phyloP scores from a whole-genome alignment of 2,888 invertebrate species.

The Blastobasis adustella region DNA sequence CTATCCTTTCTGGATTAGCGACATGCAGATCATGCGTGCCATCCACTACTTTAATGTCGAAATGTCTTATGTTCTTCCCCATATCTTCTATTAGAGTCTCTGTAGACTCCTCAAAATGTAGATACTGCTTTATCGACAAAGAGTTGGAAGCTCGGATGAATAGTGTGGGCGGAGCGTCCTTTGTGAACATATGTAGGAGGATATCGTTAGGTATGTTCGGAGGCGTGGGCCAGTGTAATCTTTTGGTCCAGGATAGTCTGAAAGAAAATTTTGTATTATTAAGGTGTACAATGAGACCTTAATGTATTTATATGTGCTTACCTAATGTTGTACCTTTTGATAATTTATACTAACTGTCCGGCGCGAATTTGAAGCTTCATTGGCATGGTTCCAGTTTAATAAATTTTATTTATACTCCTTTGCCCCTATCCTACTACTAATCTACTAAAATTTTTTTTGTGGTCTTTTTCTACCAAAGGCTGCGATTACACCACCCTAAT shows the following conservation, averaged over 20 bases:
- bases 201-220: constrained; percentile 36
- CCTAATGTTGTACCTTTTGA: too few relatives aligned
- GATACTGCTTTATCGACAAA: constrained; percentile 1
- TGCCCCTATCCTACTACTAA: too few relatives aligned
- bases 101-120: constrained; percentile 18
- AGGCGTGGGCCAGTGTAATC: constrained; percentile 33
- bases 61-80: constrained; percentile 15
- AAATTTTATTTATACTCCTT: too few relatives aligned
- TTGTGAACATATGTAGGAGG: constrained; percentile 36
- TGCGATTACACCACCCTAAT: too few relatives aligned
- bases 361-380: too few relatives aligned
- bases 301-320: too few relatives aligned
- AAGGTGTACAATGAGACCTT: too few relatives aligned
- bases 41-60: constrained; percentile 35
- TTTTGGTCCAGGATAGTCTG: constrained; percentile 54
- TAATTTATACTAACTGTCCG: too few relatives aligned
- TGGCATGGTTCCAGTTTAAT: too few relatives aligned
- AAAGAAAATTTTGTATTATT: constrained; percentile 1
- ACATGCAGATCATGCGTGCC: constrained; percentile 79
- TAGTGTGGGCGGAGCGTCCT: constrained; percentile 36
- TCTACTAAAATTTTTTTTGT: too few relatives aligned
- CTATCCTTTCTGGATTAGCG: constrained; percentile 69
- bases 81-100: constrained; percentile 24
- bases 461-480: too few relatives aligned
- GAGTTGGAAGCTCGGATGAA: constrained; percentile 27